Evolutionary conservation across 2,797 vertebrate genomes (phyloP).

Genomic region (Chromobotia macracanthus): DNA sequence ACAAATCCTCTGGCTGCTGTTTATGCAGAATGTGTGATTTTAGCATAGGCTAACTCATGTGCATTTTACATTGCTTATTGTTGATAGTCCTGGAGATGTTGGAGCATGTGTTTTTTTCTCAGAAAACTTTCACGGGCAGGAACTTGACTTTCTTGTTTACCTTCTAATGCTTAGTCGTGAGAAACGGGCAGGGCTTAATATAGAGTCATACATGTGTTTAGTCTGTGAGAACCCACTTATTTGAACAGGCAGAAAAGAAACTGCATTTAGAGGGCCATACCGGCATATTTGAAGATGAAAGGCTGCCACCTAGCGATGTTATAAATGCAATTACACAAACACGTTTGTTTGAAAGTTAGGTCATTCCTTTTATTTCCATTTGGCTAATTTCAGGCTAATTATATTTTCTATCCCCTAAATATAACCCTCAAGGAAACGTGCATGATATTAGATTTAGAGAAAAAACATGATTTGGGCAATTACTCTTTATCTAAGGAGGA

Average conservation of each 20-base stretch:
- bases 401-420: too few relatives aligned
- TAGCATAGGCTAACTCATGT: too few relatives aligned
- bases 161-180: background rate
- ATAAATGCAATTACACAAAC: background rate
- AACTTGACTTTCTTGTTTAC: background rate
- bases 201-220: background rate
- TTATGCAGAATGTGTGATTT: too few relatives aligned
- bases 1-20: too few relatives aligned
- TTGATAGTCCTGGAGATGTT: background rate
- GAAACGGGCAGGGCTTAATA: background rate
- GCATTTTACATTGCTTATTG: background rate
- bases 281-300: background rate
- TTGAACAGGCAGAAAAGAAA: background rate
- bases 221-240: background rate
- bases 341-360: too few relatives aligned
- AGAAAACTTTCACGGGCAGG: background rate
- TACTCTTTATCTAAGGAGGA: too few relatives aligned
- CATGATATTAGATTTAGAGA: too few relatives aligned
- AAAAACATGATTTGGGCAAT: too few relatives aligned
- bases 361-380: too few relatives aligned
- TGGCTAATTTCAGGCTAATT: too few relatives aligned
- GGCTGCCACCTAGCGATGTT: slow-evolving; percentile 1
- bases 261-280: background rate
- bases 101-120: slow-evolving; percentile 3
- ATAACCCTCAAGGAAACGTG: too few relatives aligned